Evolutionary conservation across 2,113 vertebrate species (phyloP), one percentile per base, ranked within the genome.

Genomic region (Ceuthmochares aereus): DNA sequence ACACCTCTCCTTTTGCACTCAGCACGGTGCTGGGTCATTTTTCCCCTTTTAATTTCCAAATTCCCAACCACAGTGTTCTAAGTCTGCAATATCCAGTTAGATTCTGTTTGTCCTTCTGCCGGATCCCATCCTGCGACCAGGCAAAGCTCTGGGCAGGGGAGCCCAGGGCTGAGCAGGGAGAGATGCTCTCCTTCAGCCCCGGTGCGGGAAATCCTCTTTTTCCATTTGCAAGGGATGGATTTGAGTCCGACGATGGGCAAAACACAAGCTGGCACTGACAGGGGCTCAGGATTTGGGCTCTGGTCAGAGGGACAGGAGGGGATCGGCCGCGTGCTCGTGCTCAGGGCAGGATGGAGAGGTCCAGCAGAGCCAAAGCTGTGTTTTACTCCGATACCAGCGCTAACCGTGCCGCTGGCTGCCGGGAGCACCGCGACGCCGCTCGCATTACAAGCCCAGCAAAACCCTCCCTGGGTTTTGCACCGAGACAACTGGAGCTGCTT

Each of bases 21-120:
- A 94, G 93, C 92, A 74, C 89, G 15, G 47, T 74, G 7, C 89
- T 55, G 34, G 12, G 52, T 89, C 29, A 55, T 78, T 97, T 93
- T 89, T 70, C 69, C 74, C 40, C 75, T 75, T 68, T 29, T n/a
- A 25, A 92, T 97, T 92, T 89, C 97, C 64, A 51, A 95, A 79
- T 83, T 94, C 86, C 56, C 79, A 85, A 83, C 5, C 68, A 81
- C 51, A n/a, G 55, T 37, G 37, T 59, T 66, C 95, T 95, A 91
- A 93, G 64, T 74, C 82, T 49, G 69, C 69, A 75, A 91, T 89
- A 85, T 27, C 34, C 8, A 3, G 66, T 67, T 85, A 73, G 97
- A 97, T 94, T 82, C 64, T 12, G 79, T 69, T 0, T 42, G 37
- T 84, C 95, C 92, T 85, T 49, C 73, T 7, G 5, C 69, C 37